Percentiles rank a stretch among this genome's conserved stretches.
These are phyloP conservation scores for Saccostrea cuccullata DNA, from an alignment of 1,140 invertebrate genomes.

Conservation along the genomic window DNA sequence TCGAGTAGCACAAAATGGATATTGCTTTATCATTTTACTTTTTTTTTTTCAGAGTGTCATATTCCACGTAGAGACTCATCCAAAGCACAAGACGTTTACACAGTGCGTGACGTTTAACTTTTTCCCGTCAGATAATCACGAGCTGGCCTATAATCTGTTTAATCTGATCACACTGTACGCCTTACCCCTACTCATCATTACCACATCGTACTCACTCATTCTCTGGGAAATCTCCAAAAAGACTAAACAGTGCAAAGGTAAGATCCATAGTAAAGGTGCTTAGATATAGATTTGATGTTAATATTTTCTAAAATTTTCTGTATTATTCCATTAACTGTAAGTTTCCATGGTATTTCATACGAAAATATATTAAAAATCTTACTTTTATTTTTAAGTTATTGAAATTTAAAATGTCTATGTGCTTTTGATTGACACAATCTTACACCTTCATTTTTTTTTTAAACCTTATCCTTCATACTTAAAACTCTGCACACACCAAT, in stretches of 20 bases:
- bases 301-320: no score
- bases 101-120: conserved; percentile 90
- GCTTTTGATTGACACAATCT: no score
- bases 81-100: conserved; percentile 83
- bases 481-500: no score
- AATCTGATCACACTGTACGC: conserved; percentile 90
- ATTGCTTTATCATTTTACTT: neutral
- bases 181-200: conserved; percentile 89
- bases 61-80: conserved; percentile 86
- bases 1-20: no score
- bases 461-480: no score
- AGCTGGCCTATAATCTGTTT: conserved; percentile 88
- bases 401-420: no score
- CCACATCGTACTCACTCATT: conserved; percentile 92
- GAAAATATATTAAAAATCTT: no score
- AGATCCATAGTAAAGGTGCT: neutral
- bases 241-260: conserved; percentile 84
- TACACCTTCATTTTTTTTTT: no score
- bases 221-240: conserved; percentile 86
- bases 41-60: conserved; percentile 84
- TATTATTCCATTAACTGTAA: no score
- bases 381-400: no score
- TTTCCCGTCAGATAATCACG: conserved; percentile 82
- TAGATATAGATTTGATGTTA: no score
- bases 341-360: no score